Evolutionary conservation across 2,888 invertebrate species (phyloP), one percentile per base, ranked within the genome.

Genomic region (Ligdia adustata): DNA sequence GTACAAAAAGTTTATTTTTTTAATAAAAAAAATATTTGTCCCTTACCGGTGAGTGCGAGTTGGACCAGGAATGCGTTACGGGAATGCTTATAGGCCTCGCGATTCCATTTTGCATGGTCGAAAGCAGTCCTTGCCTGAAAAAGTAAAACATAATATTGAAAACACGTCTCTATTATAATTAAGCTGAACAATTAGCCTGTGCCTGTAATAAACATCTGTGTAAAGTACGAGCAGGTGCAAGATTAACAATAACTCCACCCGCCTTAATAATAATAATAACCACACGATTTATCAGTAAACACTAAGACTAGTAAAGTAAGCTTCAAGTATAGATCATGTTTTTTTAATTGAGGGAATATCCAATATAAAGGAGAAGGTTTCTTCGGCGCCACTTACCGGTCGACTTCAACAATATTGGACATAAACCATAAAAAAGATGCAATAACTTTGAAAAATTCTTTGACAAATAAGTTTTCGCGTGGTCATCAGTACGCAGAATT

Each of bases 121-220:
- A 91, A 55, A 91, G 81, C 44, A 92, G 83, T 76, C 91, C 93
- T 91, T 92, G 92, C 62, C 91, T 91, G 75, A 13, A 79, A 81
- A 64, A 69, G 50, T 22, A 60, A 35, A 15, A 52, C 46, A 45
- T 37, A 38, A 31, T 7, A 27, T 31, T 4, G 9, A 9, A 34
- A 29, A 7, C 6, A 29, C 6, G n/a, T n/a, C n/a, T n/a, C 1
- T 13, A 15, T 38, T n/a, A 16, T 15, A 27, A 2, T n/a, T 28
- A 31, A 33, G n/a, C 45, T 39, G 15, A 14, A 32, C 6, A 33
- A 14, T 22, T 20, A 24, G 9, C 6, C 18, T 22, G 9, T 45
- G 34, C 7, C 18, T 14, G 33, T 13, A 28, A 20, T 26, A 9
- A 26, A 9, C 20, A 32, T 39, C 34, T 44, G 29, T 31, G 29